Evolutionary conservation across 2,888 invertebrate genomes (phyloP).

Genomic region (Gandaritis pyraliata): DNA sequence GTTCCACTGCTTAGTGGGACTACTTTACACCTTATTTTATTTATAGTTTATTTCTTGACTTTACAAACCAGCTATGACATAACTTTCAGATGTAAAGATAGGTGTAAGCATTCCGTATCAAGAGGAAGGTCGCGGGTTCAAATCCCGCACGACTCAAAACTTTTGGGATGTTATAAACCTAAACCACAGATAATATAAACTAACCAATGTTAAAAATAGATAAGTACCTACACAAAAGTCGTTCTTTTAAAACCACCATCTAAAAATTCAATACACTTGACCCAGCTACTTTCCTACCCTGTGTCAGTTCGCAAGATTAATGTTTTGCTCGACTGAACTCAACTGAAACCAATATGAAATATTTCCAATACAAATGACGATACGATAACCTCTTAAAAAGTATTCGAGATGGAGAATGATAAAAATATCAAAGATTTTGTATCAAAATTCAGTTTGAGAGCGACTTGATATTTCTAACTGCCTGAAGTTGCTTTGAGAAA

Average conservation of each 20-base stretch:
- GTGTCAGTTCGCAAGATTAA: constrained; percentile 52
- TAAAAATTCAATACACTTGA: background rate
- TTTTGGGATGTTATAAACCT: too few relatives aligned
- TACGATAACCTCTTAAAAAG: constrained; percentile 50
- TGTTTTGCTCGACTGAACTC: constrained; percentile 47
- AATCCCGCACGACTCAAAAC: too few relatives aligned
- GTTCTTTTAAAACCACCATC: background rate
- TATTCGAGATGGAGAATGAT: constrained; percentile 38
- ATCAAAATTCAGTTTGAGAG: constrained; percentile 11
- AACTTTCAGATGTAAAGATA: too few relatives aligned
- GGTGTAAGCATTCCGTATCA: too few relatives aligned
- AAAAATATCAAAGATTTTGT: constrained; percentile 32
- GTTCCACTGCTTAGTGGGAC: too few relatives aligned
- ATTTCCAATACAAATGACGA: constrained; percentile 48
- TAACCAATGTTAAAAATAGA: too few relatives aligned
- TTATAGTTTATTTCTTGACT: too few relatives aligned
- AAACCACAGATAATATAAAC: too few relatives aligned
- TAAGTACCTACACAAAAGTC: background rate
- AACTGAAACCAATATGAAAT: constrained; percentile 42
- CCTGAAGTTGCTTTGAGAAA: constrained; percentile 17
- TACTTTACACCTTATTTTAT: too few relatives aligned
- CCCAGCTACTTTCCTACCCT: constrained; percentile 31
- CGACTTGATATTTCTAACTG: constrained; percentile 23
- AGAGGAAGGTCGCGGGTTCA: too few relatives aligned
- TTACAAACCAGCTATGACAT: too few relatives aligned